These are phyloP conservation scores for Indri indri DNA, from an alignment of 2,113 vertebrate genomes.

Conservation along the genomic window DNA sequence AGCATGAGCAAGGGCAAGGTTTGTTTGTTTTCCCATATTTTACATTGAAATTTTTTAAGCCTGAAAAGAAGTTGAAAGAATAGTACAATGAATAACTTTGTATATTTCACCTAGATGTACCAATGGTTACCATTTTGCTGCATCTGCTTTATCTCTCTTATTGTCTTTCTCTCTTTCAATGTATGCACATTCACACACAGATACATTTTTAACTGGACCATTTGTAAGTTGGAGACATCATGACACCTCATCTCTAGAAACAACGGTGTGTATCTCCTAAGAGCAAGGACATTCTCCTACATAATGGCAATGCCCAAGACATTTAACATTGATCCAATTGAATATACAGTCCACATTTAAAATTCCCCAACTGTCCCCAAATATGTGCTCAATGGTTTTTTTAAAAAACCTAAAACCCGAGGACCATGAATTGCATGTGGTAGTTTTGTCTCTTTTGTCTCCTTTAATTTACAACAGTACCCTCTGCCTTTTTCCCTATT, in stretches of 20 bases:
- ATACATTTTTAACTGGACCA: neutral
- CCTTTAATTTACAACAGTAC: neutral
- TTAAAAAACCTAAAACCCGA: neutral
- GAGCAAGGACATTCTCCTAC: neutral
- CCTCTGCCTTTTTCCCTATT: neutral
- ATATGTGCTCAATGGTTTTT: neutral
- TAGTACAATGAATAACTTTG: neutral
- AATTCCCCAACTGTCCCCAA: neutral
- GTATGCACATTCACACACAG: neutral
- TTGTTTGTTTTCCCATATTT: constrained; percentile 33
- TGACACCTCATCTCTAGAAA: neutral
- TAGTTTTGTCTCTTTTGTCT: neutral
- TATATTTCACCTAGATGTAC: neutral
- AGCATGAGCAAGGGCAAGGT: neutral
- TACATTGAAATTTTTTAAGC: constrained; percentile 12
- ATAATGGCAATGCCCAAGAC: neutral
- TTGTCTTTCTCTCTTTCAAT: neutral
- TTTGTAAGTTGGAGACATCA: constrained; percentile 8
- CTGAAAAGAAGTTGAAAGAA: neutral
- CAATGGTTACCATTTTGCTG: neutral
- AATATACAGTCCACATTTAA: neutral
- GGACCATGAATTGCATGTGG: neutral
- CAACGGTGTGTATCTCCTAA: constrained; percentile 5
- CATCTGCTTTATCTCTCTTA: neutral
- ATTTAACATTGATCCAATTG: neutral